Evolutionary conservation across 2,113 vertebrate genomes (phyloP).

Genomic region (Chloroceryle aenea): DNA sequence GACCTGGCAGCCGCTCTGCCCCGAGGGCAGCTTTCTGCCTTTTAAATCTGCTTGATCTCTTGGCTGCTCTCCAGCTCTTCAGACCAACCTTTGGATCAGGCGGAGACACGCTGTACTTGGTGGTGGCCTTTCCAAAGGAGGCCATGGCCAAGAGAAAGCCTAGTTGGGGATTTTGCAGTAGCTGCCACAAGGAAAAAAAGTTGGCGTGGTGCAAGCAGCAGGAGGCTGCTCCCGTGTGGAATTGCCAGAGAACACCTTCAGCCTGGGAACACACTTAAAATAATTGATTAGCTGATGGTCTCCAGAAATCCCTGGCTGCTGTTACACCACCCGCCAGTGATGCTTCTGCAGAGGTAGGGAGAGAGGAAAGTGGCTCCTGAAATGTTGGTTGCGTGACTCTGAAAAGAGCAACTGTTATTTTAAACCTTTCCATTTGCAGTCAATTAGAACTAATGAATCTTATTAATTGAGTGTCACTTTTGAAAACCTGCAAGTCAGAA

Average conservation of each 20-base stretch:
- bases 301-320: not conserved
- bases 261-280: not conserved
- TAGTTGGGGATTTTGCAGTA: not conserved
- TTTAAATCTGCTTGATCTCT: not conserved
- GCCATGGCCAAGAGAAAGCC: not conserved
- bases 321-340: fast-evolving
- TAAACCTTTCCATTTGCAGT: not conserved
- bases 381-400: not conserved
- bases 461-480: not conserved
- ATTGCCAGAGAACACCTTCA: not conserved
- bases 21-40: not conserved
- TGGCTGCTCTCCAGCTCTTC: not conserved
- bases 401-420: not conserved
- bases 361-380: not conserved
- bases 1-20: not conserved
- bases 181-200: not conserved
- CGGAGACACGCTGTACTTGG: not conserved
- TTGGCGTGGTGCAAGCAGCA: not conserved
- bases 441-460: not conserved
- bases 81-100: not conserved
- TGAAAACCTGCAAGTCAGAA: not conserved
- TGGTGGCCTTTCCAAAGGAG: not conserved
- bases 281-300: not conserved
- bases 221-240: not conserved
- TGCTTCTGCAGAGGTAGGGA: not conserved